Conservation (phyloP, 2,888 invertebrate genomes). For the Steinernema scapterisci region DNA sequence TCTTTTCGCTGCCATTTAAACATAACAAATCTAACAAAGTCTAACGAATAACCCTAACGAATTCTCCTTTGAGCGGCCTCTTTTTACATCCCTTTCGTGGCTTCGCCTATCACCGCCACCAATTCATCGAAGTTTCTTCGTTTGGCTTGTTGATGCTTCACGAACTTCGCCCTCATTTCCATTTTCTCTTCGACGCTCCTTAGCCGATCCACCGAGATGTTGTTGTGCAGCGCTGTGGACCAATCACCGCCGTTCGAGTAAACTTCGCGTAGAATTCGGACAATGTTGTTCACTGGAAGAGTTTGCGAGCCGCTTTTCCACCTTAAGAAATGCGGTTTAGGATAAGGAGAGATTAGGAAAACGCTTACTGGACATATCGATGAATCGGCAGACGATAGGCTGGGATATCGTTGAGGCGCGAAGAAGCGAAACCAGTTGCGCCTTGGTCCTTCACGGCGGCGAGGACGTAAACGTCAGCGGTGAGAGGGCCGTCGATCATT, state of each 20-base stretch:
- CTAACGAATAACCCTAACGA: neutral
- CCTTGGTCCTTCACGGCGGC: slow-evolving; percentile 50
- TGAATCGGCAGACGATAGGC: slow-evolving; percentile 53
- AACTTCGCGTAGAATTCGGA: slow-evolving; percentile 49
- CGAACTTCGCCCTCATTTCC: neutral
- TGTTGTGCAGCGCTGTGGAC: slow-evolving; percentile 51
- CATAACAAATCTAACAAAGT: no score
- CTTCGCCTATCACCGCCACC: neutral
- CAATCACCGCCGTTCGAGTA: slow-evolving; percentile 54
- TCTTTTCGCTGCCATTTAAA: no score
- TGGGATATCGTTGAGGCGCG: slow-evolving; percentile 44
- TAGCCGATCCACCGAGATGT: slow-evolving; percentile 38
- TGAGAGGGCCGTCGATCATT: slow-evolving; percentile 58
- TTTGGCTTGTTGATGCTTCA: neutral
- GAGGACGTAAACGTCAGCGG: slow-evolving; percentile 50
- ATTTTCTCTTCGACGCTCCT: neutral
- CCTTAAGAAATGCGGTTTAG: slow-evolving; percentile 35
- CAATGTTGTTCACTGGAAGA: slow-evolving; percentile 51
- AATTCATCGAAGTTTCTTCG: neutral
- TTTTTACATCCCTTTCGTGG: neutral
- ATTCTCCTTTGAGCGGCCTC: neutral
- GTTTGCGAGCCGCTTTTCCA: slow-evolving; percentile 55
- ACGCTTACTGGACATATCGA: slow-evolving; percentile 52
- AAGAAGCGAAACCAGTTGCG: slow-evolving; percentile 49
- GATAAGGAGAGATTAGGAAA: neutral